Evolutionary conservation across 2,888 invertebrate species (phyloP).

Genomic region (Syrista parreyssii): DNA sequence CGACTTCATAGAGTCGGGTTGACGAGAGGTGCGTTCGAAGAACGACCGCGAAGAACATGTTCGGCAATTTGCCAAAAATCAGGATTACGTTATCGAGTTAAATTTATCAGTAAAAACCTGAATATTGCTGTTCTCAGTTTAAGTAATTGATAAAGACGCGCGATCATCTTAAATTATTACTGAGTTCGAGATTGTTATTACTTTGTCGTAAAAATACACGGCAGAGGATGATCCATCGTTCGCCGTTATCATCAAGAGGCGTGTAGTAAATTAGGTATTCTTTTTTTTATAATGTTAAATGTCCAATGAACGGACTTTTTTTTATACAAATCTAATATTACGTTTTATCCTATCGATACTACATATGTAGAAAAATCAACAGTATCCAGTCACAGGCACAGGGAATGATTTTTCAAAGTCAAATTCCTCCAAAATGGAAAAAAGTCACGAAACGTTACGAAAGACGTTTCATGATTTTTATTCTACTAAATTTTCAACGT

Average conservation of each 20-base stretch:
- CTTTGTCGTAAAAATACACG: not conserved
- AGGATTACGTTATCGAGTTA: not conserved
- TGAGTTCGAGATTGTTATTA: not conserved
- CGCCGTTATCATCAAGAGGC: not conserved
- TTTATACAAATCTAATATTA: not conserved
- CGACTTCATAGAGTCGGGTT: slow-evolving; percentile 8
- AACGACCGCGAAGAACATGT: not conserved
- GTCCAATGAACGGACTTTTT: not conserved
- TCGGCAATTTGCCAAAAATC: slow-evolving; percentile 4
- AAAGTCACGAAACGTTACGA: not conserved
- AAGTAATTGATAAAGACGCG: not conserved
- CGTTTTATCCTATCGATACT: not conserved
- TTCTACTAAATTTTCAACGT: not conserved
- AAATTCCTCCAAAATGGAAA: not conserved
- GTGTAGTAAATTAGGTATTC: not conserved
- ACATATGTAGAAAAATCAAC: not conserved
- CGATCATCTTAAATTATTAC: slow-evolving; percentile 5
- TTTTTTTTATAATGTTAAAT: not conserved
- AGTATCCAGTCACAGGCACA: not conserved
- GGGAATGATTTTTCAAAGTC: not conserved
- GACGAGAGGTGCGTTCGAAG: not conserved
- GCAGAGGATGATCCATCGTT: not conserved
- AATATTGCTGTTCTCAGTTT: slow-evolving; percentile 1
- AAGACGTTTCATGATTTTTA: not conserved
- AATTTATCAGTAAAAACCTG: slow-evolving; percentile 2